These are phyloP conservation scores for human DNA, from an alignment of 2,113 vertebrate species.

Conservation along the genomic window GRCh38 chr3:41575501-41576000, in stretches of 20 bases:
- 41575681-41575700: not conserved
- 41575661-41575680: not conserved
- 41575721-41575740: not conserved
- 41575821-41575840: not conserved
- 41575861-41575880: not conserved
- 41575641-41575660: not conserved
- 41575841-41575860: not conserved
- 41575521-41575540: not conserved
- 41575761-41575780: fast-evolving
- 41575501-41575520: not conserved
- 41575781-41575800: not conserved
- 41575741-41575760: not conserved
- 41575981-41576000: not conserved
- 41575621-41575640: not conserved
- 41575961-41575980: not conserved
- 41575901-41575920: not conserved
- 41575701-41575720: not conserved
- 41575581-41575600: not conserved
- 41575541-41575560: not conserved
- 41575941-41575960: not conserved
- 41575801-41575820: not conserved
- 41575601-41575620: not conserved
- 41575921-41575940: not conserved
- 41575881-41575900: not conserved
- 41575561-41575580: not conserved